These are phyloP conservation scores for Sialia sialis DNA, from an alignment of 2,113 vertebrate species.

Conservation along the genomic window DNA sequence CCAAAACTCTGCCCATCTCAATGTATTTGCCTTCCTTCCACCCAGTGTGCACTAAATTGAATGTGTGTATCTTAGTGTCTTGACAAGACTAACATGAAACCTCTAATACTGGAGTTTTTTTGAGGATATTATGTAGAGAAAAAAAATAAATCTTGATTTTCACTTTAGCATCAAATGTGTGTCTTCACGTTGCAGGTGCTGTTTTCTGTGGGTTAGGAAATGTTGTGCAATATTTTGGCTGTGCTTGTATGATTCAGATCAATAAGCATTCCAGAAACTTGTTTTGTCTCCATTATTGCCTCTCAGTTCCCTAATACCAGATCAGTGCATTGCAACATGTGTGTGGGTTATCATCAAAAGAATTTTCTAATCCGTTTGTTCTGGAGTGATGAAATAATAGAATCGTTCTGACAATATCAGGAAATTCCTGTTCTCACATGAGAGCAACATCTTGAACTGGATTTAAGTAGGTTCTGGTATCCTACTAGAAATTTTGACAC, in stretches of 20 bases:
- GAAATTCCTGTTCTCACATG: neutral
- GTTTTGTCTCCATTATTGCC: neutral
- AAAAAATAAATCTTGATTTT: neutral
- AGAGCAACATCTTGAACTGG: neutral
- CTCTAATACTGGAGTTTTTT: neutral
- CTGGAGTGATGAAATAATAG: neutral
- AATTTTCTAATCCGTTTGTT: neutral
- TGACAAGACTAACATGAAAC: neutral
- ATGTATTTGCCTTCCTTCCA: neutral
- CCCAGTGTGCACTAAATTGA: neutral
- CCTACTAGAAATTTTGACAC: neutral
- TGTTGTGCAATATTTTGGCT: neutral
- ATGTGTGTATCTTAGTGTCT: neutral
- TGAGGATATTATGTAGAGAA: fast-evolving
- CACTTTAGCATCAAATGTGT: neutral
- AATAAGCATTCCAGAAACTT: neutral
- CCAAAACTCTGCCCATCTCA: neutral
- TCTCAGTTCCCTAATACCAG: neutral
- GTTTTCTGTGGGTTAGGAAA: neutral
- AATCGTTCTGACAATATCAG: neutral
- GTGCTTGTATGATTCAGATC: neutral
- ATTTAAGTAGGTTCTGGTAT: neutral
- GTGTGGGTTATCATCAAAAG: neutral
- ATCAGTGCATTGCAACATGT: neutral
- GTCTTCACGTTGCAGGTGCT: neutral